Percentiles rank a stretch among this genome's conserved stretches.
Evolutionary conservation across 2,888 invertebrate species (phyloP).

Genomic region (Stenodema calcarata): DNA sequence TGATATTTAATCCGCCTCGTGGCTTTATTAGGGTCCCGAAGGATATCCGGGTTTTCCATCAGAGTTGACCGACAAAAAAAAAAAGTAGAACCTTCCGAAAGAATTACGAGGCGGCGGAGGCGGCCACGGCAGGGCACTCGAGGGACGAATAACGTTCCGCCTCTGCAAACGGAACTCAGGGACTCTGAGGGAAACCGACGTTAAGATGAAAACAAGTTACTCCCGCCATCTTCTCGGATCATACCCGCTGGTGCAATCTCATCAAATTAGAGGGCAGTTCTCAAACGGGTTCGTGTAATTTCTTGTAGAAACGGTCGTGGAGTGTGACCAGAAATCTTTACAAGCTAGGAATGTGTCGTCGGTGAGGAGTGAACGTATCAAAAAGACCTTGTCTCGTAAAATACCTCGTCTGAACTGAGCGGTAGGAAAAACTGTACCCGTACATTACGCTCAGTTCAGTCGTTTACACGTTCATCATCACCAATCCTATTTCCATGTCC

Average conservation of each 20-base stretch:
- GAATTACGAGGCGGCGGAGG: background rate
- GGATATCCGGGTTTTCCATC: background rate
- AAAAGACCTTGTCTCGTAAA: too few species aligned
- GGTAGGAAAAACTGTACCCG: too few species aligned
- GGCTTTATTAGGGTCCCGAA: background rate
- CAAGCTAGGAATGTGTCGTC: too few species aligned
- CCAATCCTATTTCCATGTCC: too few species aligned
- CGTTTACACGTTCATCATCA: too few species aligned
- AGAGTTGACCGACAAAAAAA: background rate
- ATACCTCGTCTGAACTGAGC: too few species aligned
- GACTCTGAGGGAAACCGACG: background rate
- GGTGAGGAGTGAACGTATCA: too few species aligned
- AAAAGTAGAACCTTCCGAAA: background rate
- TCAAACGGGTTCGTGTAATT: background rate
- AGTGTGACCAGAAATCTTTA: background rate
- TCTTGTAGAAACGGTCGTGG: background rate
- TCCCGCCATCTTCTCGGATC: background rate
- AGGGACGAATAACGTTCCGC: background rate
- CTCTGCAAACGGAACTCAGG: background rate
- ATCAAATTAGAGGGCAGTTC: background rate
- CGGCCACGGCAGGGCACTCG: background rate
- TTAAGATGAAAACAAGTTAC: conserved; percentile 6
- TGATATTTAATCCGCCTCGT: background rate
- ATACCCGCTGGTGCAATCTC: background rate
- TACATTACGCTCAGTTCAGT: too few species aligned